Evolutionary conservation across 2,888 invertebrate genomes (phyloP), one percentile per base, ranked within the genome.

Genomic region (Tiliacea citrago): DNA sequence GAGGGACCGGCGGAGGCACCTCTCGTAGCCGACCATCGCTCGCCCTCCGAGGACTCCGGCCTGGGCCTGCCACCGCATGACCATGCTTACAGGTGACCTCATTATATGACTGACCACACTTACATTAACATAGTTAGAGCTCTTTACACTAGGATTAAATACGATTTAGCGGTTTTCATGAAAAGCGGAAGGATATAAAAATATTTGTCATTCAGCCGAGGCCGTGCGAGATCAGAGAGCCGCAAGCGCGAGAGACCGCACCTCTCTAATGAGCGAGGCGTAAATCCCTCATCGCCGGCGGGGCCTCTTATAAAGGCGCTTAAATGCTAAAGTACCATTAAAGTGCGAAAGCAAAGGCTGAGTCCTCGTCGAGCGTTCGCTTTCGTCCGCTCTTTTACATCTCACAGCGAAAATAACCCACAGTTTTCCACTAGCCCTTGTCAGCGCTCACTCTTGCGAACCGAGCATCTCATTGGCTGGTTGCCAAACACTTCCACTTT

Each of bases 11-110:
- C 94, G 92, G 96, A 94, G 94, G 97, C 93, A 94, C 95, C 96
- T 93, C 97, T 96, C 96, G 97, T 92, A 95, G 97, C 97, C 93
- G 97, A 97, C 93, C 97, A 97, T 96, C 97, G 98, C 94, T 98
- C 98, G 92, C 98, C 99, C 89, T 98, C 98, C 95, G 99, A 99
- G 97, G 99, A 99, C 97, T 99, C 99, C 96, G 99, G 99, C 93
- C 98, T 99, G 95, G 99, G 99, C 95, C 97, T 98, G 96, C 98
- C 98, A 94, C 97, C 97, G 94, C 97, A 97, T 91, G 98, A 98
- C 96, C 97, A 97, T 82, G 87, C 87, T 93, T 97, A 97, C 97
- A 97, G 98, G 98, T 98, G 95, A 95, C 91, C 88, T 89, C 89
- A 90, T 88, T 87, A 88, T 90, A 89, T 91, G 86, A 87, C 86